phyloP scores from a whole-genome alignment of 2,888 invertebrate genomes.

The Diarsia rubi region DNA sequence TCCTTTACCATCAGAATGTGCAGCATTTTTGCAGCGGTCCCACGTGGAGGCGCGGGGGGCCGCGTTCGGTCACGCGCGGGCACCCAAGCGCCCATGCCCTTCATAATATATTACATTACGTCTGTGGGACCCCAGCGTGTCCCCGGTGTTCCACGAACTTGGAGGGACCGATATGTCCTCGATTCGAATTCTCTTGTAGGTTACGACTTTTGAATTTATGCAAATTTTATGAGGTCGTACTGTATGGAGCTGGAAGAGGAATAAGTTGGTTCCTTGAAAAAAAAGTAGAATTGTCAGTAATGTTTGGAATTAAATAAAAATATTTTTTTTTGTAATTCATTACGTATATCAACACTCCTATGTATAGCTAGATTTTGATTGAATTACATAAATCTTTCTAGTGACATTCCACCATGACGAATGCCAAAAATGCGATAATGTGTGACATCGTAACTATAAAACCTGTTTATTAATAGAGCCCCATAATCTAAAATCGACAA shows the following conservation, averaged over 20 bases:
- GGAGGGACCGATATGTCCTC: conserved; percentile 51
- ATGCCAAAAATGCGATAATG: neutral
- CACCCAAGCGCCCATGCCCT: conserved; percentile 52
- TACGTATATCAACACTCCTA: neutral
- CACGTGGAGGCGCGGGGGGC: conserved; percentile 17
- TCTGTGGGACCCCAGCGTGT: conserved; percentile 23
- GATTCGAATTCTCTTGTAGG: conserved; percentile 46
- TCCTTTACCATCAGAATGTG: conserved; percentile 28
- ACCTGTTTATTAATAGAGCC: conserved; percentile 14
- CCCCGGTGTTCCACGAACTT: conserved; percentile 58
- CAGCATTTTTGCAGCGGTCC: conserved; percentile 11
- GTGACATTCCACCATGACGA: too few relatives aligned
- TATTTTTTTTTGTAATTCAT: neutral
- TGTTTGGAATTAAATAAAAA: neutral
- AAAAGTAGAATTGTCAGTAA: neutral
- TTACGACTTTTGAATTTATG: conserved; percentile 37
- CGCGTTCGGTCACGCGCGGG: conserved; percentile 55
- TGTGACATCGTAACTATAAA: conserved; percentile 35
- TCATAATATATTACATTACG: conserved; percentile 61
- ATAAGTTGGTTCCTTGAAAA: neutral
- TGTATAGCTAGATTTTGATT: neutral
- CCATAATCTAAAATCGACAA: neutral
- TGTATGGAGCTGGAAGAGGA: neutral
- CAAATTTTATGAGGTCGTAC: conserved; percentile 24
- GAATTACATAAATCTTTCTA: neutral